phyloP scores from a whole-genome alignment of 1,140 invertebrate genomes.

The Hypsibius dujardini region DNA sequence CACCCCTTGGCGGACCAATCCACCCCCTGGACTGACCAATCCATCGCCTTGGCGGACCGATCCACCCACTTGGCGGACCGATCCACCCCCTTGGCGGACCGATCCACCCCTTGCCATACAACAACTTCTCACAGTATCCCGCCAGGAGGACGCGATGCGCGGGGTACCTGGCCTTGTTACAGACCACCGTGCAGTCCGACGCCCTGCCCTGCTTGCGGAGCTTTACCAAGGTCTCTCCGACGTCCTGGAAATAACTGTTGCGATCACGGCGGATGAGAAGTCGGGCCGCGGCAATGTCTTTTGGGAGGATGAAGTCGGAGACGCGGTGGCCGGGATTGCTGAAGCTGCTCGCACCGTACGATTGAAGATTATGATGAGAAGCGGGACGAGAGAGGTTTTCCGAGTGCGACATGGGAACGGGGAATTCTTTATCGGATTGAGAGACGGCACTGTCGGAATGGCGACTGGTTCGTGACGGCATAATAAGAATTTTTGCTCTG shows the following conservation, averaged over 20 bases:
- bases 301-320: no score
- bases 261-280: background rate
- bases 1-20: background rate
- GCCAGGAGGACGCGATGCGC: background rate
- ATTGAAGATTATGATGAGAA: no score
- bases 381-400: no score
- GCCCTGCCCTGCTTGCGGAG: background rate
- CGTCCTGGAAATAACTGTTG: background rate
- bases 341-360: no score
- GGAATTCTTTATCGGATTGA: no score
- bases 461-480: no score
- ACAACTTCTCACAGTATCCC: background rate
- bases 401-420: no score
- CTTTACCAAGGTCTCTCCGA: background rate
- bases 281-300: background rate
- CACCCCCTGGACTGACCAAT: background rate
- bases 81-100: background rate
- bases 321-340: no score
- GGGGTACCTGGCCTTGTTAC: background rate
- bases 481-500: no score
- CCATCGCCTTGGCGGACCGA: background rate
- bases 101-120: background rate
- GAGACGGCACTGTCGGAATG: no score
- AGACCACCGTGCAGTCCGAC: slow-evolving; percentile 4
- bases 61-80: background rate